These are phyloP conservation scores for Chrysaora quinquecirrha DNA, from an alignment of 30 jellyfish, hydroid and myxozoan genomes.

Conservation along the genomic window DNA sequence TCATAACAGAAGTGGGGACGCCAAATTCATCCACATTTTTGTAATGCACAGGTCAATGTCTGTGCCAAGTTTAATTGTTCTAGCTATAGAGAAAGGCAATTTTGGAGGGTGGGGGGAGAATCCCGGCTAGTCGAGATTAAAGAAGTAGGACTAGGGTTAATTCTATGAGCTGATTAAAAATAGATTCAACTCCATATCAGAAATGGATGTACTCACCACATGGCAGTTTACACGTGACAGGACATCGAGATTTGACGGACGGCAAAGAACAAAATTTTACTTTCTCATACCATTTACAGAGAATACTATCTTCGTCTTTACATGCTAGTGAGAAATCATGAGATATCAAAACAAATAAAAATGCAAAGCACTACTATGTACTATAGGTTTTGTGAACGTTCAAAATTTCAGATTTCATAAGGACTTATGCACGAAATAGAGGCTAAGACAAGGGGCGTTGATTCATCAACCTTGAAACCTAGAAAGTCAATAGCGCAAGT, in stretches of 20 bases:
- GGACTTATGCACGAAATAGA: background rate
- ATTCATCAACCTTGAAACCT: background rate
- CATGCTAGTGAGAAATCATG: constrained; percentile 10
- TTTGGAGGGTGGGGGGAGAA: too few species aligned
- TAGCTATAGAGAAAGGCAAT: too few species aligned
- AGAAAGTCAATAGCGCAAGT: too few species aligned
- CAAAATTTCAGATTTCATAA: background rate
- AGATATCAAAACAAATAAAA: too few species aligned
- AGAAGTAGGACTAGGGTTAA: too few species aligned
- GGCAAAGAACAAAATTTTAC: background rate
- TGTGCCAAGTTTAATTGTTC: too few species aligned
- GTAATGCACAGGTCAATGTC: background rate
- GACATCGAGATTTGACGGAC: background rate
- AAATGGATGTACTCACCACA: constrained; percentile 21
- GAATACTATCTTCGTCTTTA: background rate
- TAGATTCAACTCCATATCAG: background rate
- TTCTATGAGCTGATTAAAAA: background rate
- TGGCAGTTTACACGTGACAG: constrained; percentile 34
- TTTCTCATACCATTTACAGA: background rate
- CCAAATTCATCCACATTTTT: background rate
- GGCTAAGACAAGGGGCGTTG: background rate
- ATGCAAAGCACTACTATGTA: background rate
- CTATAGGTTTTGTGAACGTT: background rate
- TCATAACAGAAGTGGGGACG: too few species aligned
- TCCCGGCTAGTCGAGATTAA: too few species aligned